A percentile compares a stretch with the other conserved stretches of the same genome.
Conservation (phyloP, 2,797 vertebrate genomes). For the Chromis chromis region DNA sequence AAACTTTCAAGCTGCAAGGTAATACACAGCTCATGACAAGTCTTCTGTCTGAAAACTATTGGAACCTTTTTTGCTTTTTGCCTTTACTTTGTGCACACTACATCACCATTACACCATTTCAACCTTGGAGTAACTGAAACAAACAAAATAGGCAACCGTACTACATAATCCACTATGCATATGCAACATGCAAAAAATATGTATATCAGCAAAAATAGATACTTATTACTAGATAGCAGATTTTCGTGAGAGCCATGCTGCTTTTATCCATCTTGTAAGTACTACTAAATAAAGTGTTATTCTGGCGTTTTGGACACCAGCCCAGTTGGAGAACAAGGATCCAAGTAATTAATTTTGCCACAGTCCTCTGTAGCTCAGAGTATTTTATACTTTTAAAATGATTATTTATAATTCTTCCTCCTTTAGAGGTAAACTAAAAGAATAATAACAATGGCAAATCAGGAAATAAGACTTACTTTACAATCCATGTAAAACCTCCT, state of each 20-base stretch:
- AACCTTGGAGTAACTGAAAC: neutral
- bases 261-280: neutral
- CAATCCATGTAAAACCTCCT: constrained; percentile 26
- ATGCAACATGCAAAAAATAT: neutral
- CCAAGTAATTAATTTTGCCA: neutral
- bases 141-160: no score
- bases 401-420: constrained; percentile 1
- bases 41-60: neutral
- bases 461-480: constrained; percentile 31
- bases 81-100: neutral
- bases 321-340: neutral
- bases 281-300: neutral
- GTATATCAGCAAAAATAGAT: neutral
- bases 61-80: neutral
- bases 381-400: neutral
- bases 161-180: neutral
- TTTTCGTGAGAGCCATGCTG: neutral
- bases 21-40: constrained; percentile 46
- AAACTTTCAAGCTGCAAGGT: constrained; percentile 91
- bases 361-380: neutral
- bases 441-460: constrained; percentile 12
- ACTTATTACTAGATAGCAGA: neutral
- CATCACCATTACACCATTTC: neutral
- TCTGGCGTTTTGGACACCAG: neutral
- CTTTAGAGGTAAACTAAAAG: constrained; percentile 5